phyloP scores from a whole-genome alignment of 2,113 vertebrate species.

The Podarcis cretensis region DNA sequence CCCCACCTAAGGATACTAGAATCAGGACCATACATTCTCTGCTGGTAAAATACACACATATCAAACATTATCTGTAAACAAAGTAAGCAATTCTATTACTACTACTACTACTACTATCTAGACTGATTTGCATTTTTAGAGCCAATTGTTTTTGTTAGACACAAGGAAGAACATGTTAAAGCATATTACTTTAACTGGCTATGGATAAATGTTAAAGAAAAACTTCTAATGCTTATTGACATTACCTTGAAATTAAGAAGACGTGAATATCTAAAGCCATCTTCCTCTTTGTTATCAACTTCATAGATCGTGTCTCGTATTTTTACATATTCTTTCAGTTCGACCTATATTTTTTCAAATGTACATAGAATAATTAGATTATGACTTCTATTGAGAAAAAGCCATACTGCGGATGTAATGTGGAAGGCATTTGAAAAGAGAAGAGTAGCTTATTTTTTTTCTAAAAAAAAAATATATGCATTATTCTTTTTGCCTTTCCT shows the following conservation, averaged over 20 bases:
- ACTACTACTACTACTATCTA: too few relatives aligned
- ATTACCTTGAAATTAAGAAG: conserved; percentile 87
- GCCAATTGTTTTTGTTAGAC: neutral
- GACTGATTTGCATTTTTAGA: neutral
- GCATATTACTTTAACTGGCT: neutral
- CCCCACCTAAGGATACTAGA: neutral
- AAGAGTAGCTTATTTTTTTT: too few relatives aligned
- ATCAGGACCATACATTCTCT: neutral
- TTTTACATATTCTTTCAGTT: conserved; percentile 94
- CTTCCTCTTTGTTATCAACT: conserved; percentile 82
- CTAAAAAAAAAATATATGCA: too few relatives aligned
- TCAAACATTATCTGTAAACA: neutral
- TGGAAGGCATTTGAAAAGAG: neutral
- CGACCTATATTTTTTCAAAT: conserved; percentile 77
- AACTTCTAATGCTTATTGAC: rapidly evolving
- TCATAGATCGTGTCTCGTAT: conserved; percentile 87
- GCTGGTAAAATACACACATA: neutral
- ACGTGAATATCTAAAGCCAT: conserved; percentile 85
- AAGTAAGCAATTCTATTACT: neutral
- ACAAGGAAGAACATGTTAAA: neutral
- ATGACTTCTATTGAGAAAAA: conserved; percentile 4
- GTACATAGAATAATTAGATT: neutral
- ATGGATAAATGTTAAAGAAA: neutral
- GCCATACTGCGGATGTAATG: neutral
- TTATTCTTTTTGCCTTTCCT: neutral